Percentiles rank a stretch among this genome's conserved stretches.
phyloP scores from a whole-genome alignment of 2,797 vertebrate genomes.

The Pelochelys cantorii region DNA sequence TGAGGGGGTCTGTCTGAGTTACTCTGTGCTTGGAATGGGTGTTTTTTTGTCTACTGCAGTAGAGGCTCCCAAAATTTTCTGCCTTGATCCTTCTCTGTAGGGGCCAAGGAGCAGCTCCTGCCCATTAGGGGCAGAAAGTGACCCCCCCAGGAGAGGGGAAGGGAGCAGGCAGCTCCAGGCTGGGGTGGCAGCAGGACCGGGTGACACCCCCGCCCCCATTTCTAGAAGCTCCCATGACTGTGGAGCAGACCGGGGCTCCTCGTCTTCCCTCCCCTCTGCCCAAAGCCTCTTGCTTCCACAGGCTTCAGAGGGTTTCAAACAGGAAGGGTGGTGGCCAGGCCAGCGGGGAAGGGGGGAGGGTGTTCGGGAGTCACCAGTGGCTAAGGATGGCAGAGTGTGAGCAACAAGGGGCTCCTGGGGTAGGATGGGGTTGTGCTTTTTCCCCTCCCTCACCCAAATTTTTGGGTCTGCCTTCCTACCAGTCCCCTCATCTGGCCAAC shows the following conservation, averaged over 20 bases:
- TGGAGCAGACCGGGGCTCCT: not conserved
- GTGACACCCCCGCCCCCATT: not conserved
- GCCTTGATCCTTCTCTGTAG: not conserved
- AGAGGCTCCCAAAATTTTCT: not conserved
- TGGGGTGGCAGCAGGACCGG: not conserved
- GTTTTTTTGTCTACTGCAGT: not conserved
- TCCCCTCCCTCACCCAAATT: fast-evolving
- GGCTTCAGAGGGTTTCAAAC: not conserved
- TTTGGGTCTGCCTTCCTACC: not conserved
- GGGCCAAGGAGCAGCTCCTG: not conserved
- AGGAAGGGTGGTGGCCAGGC: not conserved
- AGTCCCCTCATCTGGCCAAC: not conserved
- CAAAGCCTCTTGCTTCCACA: not conserved
- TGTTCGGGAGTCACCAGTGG: not conserved
- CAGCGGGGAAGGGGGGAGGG: not conserved
- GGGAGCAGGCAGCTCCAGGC: not conserved
- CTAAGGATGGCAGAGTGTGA: not conserved
- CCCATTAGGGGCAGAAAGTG: not conserved
- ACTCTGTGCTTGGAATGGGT: not conserved
- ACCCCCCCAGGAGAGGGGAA: no score
- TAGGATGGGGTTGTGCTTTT: not conserved
- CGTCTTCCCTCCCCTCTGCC: not conserved
- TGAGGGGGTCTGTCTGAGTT: constrained; percentile 7
- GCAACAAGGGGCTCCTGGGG: not conserved
- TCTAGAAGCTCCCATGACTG: not conserved